Evolutionary conservation across 1,140 invertebrate species (phyloP), one percentile per base, ranked within the genome.

Genomic region (Eriocheir sinensis): DNA sequence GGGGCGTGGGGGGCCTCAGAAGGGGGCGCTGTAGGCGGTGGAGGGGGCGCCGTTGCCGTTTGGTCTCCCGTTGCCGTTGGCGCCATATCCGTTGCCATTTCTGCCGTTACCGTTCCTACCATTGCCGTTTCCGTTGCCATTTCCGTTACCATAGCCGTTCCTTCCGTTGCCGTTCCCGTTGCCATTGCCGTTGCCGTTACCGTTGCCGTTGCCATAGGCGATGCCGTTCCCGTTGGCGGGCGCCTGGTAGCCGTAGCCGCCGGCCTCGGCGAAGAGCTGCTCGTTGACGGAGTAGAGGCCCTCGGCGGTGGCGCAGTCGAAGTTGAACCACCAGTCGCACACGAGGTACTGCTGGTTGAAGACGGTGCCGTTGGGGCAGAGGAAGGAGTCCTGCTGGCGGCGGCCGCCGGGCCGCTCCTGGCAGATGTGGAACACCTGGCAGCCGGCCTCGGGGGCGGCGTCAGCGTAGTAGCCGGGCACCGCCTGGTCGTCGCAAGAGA

Each of bases 251-350:
- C 15, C 86, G 44, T 89, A 44, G 32, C 34, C 38, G 6, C 44
- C 44, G 6, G 30, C 34, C 86, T 38, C 36, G 38, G 44, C 86
- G 2, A 41, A 21, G 9, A 89, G 17, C 3, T 44, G 53, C 48
- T 92, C 96, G 94, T 97, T 97, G 15, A 97, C 95, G 2, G 96
- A 96, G 96, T 97, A 97, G 89, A 97, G 96, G 44, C 96, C 96
- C 89, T 96, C 80, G 83, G 97, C 96, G 27, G 96, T 95, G 6
- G 96, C 96, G 94, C 97, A 97, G 91, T 97, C 97, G 32, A 97
- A 97, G 89, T 97, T 97, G 96, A 97, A 97, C 97, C 97, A 97
- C 97, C 97, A 97, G 96, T 97, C 97, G 94, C 97, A 97, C 0
- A 97, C 97, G 89, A 97, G 97, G 93, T 97, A 96, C 92, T 97